These are phyloP conservation scores for Melieria omissa DNA, from an alignment of 2,888 invertebrate species.

Conservation along the genomic window DNA sequence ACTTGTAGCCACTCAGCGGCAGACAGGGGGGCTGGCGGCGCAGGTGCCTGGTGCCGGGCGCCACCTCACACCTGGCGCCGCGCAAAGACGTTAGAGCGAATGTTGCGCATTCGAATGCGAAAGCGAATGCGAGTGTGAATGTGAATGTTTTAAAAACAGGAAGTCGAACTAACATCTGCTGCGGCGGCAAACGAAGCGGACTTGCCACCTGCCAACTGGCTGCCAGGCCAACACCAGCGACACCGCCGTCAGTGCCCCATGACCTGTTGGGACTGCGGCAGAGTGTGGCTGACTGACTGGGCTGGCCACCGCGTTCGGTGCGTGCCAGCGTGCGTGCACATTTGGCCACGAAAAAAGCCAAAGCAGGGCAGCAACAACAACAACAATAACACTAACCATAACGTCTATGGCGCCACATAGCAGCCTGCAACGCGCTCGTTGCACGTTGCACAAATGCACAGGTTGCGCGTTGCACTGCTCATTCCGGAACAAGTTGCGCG, in stretches of 20 bases:
- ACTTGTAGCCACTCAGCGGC: constrained; percentile 17
- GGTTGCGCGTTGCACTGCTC: constrained; percentile 42
- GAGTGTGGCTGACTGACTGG: neutral
- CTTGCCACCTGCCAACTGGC: neutral
- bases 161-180: constrained; percentile 43
- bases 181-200: constrained; percentile 1
- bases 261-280: no score
- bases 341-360: constrained; percentile 42
- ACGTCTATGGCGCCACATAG: constrained; percentile 44
- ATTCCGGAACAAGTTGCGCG: constrained; percentile 56
- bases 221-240: neutral
- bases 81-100: constrained; percentile 9
- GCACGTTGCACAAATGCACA: constrained; percentile 10
- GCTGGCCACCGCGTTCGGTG: constrained; percentile 38
- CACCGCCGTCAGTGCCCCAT: no score
- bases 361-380: constrained; percentile 32
- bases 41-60: neutral
- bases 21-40: neutral
- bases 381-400: constrained; percentile 14
- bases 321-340: constrained; percentile 46
- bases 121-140: constrained; percentile 37
- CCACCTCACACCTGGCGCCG: neutral
- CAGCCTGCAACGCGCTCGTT: constrained; percentile 6
- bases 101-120: constrained; percentile 29
- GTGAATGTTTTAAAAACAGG: constrained; percentile 47